Conservation (phyloP, 2,113 vertebrate species). For the Tenebrosternarchus preto region DNA sequence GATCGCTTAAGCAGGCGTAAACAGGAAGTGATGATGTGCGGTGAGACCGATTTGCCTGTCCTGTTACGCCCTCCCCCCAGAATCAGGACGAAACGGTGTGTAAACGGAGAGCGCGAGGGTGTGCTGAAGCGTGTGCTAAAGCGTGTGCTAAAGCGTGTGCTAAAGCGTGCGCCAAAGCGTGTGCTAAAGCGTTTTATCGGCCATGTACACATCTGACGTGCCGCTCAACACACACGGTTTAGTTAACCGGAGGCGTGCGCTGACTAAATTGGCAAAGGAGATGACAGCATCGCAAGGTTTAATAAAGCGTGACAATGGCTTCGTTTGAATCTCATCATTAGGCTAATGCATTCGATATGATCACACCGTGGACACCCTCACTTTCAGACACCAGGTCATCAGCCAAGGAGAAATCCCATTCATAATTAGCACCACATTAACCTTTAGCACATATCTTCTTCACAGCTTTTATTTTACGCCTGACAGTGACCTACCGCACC, state of each 20-base stretch:
- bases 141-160: constrained; percentile 42
- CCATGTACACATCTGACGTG: neutral
- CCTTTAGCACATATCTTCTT: constrained; percentile 72
- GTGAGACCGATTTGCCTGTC: constrained; percentile 54
- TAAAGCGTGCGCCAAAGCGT: constrained; percentile 45
- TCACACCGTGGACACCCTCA: constrained; percentile 57
- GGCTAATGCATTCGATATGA: constrained; percentile 75
- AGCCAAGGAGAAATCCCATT: constrained; percentile 71
- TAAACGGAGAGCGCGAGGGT: neutral
- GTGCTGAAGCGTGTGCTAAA: constrained; percentile 42
- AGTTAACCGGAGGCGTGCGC: constrained; percentile 57
- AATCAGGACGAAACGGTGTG: constrained; percentile 53
- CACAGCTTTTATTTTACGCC: constrained; percentile 46
- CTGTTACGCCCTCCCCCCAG: no score
- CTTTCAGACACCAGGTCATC: constrained; percentile 59
- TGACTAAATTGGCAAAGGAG: constrained; percentile 66
- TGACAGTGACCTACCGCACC: constrained; percentile 11
- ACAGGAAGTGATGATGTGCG: constrained; percentile 65
- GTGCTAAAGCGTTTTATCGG: constrained; percentile 49
- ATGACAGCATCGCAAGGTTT: constrained; percentile 63
- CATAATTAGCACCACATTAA: constrained; percentile 79
- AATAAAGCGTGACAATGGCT: constrained; percentile 72
- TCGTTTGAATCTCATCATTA: constrained; percentile 74
- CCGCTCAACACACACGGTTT: constrained; percentile 52
- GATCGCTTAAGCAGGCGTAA: constrained; percentile 56